These are phyloP conservation scores for Dysdera silvatica DNA, from an alignment of 1,140 invertebrate genomes.

Conservation along the genomic window DNA sequence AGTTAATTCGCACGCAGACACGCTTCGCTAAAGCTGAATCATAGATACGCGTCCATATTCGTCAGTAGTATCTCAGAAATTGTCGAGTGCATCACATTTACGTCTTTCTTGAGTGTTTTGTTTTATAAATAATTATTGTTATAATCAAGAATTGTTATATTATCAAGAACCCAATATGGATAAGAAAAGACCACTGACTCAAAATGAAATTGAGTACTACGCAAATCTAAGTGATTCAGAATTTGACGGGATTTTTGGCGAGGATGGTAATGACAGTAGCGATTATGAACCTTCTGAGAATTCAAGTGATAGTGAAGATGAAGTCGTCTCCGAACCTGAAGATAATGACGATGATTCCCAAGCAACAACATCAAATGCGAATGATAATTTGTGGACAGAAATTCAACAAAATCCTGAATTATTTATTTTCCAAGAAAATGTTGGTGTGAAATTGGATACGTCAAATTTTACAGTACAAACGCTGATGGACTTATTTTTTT, in stretches of 20 bases:
- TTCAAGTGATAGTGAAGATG: not conserved
- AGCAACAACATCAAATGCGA: not conserved
- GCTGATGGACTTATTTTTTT: too few relatives aligned
- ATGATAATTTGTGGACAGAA: conserved; percentile 1
- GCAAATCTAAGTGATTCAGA: not conserved
- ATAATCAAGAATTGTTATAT: too few relatives aligned
- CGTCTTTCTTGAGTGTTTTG: not conserved
- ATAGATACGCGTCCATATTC: too few relatives aligned
- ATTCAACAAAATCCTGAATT: not conserved
- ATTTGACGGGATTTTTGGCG: not conserved
- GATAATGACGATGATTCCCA: conserved; percentile 1
- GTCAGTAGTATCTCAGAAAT: too few relatives aligned
- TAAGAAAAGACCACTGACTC: conserved; percentile 3
- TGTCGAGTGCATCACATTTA: too few relatives aligned
- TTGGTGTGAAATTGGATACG: not conserved
- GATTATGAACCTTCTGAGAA: conserved; percentile 1
- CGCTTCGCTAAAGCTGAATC: too few relatives aligned
- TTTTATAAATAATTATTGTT: too few relatives aligned
- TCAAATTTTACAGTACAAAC: too few relatives aligned
- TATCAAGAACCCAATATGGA: conserved; percentile 3
- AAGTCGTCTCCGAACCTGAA: not conserved
- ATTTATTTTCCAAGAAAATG: not conserved
- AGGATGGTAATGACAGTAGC: conserved; percentile 1
- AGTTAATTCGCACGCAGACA: too few relatives aligned
- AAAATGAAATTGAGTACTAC: conserved; percentile 1